Evolutionary conservation across 92 coral and sea anemone genomes (phyloP).

Genomic region (Epizoanthus scotinus): DNA sequence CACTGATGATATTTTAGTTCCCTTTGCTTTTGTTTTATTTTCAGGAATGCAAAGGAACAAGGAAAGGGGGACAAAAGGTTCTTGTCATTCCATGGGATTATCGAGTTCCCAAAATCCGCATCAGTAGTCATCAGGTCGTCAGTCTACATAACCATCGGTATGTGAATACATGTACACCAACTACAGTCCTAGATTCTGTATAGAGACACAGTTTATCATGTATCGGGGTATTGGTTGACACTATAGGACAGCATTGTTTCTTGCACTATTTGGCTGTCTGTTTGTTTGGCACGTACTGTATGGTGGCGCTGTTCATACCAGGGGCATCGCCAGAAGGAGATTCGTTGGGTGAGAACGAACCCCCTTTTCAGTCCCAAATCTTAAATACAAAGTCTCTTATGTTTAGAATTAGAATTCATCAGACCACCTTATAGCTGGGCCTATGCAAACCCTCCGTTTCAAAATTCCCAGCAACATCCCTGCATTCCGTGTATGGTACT

Average conservation of each 20-base stretch:
- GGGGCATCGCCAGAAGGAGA: no score
- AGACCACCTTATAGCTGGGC: no score
- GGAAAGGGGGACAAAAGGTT: constrained; percentile 83
- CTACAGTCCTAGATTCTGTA: not conserved
- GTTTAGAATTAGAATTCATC: no score
- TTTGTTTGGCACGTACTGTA: not conserved
- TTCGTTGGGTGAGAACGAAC: no score
- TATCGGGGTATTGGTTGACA: not conserved
- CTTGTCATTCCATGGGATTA: constrained; percentile 87
- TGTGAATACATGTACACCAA: not conserved
- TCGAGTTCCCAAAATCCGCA: constrained; percentile 83
- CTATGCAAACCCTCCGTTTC: no score
- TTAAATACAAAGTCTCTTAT: no score
- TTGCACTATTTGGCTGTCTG: not conserved
- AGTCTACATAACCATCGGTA: constrained; percentile 74
- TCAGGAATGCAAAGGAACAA: constrained; percentile 60
- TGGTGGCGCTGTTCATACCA: not conserved
- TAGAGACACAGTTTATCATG: no score
- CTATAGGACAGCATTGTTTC: not conserved
- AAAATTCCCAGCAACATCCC: no score
- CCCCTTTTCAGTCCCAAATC: no score
- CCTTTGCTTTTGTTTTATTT: not conserved
- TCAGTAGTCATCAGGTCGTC: constrained; percentile 70
- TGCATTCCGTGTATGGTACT: no score
- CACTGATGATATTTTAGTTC: not conserved